Percentiles rank a stretch among this genome's conserved stretches.
These are phyloP conservation scores for Tretioscincus oriximinensis DNA, from an alignment of 2,113 vertebrate genomes.

Conservation along the genomic window DNA sequence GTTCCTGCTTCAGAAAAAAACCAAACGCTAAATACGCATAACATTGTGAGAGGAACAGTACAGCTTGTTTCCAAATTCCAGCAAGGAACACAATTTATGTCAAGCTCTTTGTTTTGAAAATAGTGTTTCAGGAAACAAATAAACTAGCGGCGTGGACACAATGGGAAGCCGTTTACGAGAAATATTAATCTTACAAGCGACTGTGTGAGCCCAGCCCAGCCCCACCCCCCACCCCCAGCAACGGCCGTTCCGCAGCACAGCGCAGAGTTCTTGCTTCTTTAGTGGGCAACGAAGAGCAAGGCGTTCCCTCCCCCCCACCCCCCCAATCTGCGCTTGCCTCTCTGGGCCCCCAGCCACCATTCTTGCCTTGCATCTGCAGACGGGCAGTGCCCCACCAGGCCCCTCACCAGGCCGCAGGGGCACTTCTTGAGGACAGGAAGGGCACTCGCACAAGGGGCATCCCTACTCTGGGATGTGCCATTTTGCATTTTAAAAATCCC, in stretches of 20 bases:
- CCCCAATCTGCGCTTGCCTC: too few species aligned
- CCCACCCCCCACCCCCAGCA: slow-evolving; percentile 17
- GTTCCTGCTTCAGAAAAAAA: slow-evolving; percentile 22
- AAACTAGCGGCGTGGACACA: slow-evolving; percentile 38
- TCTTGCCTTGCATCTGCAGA: too few species aligned
- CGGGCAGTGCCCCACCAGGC: too few species aligned
- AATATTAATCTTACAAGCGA: slow-evolving; percentile 41
- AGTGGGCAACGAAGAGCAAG: too few species aligned
- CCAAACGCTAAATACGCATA: slow-evolving; percentile 45
- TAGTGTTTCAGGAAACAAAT: slow-evolving; percentile 57
- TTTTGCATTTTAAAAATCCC: too few species aligned
- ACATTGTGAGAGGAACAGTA: slow-evolving; percentile 43
- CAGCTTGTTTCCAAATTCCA: slow-evolving; percentile 60
- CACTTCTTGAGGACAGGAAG: too few species aligned
- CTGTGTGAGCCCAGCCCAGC: slow-evolving; percentile 31
- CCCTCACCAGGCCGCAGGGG: too few species aligned
- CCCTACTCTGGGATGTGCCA: too few species aligned
- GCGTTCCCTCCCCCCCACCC: too few species aligned
- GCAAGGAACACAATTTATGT: slow-evolving; percentile 54
- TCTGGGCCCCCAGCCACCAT: too few species aligned
- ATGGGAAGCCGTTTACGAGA: slow-evolving; percentile 44
- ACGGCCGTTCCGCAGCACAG: background rate
- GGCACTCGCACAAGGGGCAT: too few species aligned
- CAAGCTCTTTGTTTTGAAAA: slow-evolving; percentile 57
- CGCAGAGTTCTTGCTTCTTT: background rate